Evolutionary conservation across 2,797 vertebrate genomes (phyloP).

Genomic region (Sebastiscus tertius): DNA sequence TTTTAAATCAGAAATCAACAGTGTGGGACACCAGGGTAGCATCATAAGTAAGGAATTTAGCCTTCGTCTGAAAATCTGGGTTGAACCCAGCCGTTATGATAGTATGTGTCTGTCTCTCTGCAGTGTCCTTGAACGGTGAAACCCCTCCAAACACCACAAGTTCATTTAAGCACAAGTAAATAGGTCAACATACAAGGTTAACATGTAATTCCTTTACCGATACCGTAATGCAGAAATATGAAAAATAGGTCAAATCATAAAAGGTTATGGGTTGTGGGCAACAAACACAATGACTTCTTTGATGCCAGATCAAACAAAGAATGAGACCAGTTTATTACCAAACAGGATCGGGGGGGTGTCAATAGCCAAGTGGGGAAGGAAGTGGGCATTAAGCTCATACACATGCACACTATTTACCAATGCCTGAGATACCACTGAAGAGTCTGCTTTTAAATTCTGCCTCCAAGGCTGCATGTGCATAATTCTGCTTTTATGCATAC

Average conservation of each 20-base stretch:
- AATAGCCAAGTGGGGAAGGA: background rate
- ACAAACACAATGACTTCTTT: conserved; percentile 21
- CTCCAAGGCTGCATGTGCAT: background rate
- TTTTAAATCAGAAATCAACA: background rate
- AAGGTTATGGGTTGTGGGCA: background rate
- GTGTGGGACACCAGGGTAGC: background rate
- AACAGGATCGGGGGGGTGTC: background rate
- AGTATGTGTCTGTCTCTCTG: background rate
- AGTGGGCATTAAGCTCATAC: background rate
- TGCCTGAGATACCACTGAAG: background rate
- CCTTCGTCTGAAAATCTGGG: background rate
- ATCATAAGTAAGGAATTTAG: background rate
- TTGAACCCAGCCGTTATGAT: background rate
- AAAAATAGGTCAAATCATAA: background rate
- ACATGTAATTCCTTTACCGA: background rate
- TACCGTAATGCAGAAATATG: background rate
- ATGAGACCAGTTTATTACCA: background rate
- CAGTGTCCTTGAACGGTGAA: background rate
- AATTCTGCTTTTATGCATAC: conserved; percentile 1
- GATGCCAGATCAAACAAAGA: conserved; percentile 25
- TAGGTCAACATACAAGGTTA: conserved; percentile 2
- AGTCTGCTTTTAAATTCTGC: background rate
- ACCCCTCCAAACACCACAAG: background rate
- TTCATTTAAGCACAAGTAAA: conserved; percentile 2
- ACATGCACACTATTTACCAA: background rate